A percentile compares a stretch with the other conserved stretches of the same genome.
Conservation (phyloP, 2,113 vertebrate genomes). For the Xenopus laevis region DNA sequence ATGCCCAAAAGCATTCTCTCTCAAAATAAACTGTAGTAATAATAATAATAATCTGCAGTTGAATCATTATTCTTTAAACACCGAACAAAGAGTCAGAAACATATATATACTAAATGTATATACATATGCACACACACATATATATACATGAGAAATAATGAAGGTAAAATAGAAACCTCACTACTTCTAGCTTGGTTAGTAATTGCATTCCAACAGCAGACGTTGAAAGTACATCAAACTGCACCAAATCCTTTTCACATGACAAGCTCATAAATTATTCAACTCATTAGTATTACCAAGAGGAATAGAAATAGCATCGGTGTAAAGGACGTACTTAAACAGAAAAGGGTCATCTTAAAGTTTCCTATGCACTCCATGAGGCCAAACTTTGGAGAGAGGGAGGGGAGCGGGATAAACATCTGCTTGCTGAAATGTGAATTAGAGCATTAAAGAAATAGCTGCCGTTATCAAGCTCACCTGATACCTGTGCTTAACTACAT, state of each 20-base stretch:
- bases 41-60: too few relatives aligned
- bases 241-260: constrained; percentile 78
- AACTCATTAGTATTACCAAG: constrained; percentile 80
- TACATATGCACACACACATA: too few relatives aligned
- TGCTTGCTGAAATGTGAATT: constrained; percentile 14
- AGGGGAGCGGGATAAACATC: constrained; percentile 27
- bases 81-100: too few relatives aligned
- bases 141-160: too few relatives aligned
- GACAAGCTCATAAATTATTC: constrained; percentile 91
- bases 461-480: too few relatives aligned
- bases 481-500: too few relatives aligned
- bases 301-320: constrained; percentile 70
- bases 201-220: constrained; percentile 72
- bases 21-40: too few relatives aligned
- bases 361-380: constrained; percentile 56
- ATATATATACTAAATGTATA: too few relatives aligned
- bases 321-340: constrained; percentile 73
- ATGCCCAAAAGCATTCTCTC: too few relatives aligned
- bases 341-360: constrained; percentile 63
- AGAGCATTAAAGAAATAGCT: background rate
- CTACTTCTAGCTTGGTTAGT: constrained; percentile 67
- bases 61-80: too few relatives aligned
- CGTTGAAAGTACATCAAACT: constrained; percentile 73
- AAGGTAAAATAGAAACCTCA: too few relatives aligned
- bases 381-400: constrained; percentile 55